Percentiles rank a stretch among this genome's conserved stretches.
These are phyloP conservation scores for Anoplopoma fimbria DNA, from an alignment of 2,113 vertebrate species.

Conservation along the genomic window DNA sequence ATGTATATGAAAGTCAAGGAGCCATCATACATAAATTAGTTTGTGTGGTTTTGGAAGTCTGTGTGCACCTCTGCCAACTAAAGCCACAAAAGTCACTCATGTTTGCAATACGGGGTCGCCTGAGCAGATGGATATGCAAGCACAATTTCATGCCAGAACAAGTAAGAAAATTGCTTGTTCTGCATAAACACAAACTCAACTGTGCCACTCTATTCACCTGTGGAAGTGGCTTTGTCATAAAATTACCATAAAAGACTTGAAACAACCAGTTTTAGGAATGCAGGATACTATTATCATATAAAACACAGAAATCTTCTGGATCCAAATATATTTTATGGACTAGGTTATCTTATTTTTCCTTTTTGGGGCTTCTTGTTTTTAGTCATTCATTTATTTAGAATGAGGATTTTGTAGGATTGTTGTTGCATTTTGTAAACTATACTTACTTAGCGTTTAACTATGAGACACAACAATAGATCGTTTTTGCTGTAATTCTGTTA, in stretches of 20 bases:
- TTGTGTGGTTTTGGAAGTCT: slow-evolving; percentile 14
- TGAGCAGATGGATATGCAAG: neutral
- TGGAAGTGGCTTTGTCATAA: slow-evolving; percentile 1
- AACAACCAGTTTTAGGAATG: slow-evolving; percentile 7
- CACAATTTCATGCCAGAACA: slow-evolving; percentile 23
- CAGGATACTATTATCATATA: neutral
- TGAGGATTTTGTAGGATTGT: neutral
- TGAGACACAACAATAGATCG: neutral
- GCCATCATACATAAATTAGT: neutral
- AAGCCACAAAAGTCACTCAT: neutral
- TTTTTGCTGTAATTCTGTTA: neutral
- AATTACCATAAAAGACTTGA: neutral
- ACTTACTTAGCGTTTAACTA: neutral
- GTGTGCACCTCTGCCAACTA: neutral
- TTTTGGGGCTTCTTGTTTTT: neutral
- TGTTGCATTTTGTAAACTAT: slow-evolving; percentile 7
- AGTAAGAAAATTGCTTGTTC: slow-evolving; percentile 13
- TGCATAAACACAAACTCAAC: slow-evolving; percentile 7
- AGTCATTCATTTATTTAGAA: neutral
- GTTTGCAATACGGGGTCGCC: neutral
- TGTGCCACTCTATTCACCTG: neutral
- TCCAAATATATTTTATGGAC: neutral
- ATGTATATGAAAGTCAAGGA: neutral
- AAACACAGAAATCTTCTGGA: neutral
- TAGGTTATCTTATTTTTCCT: neutral